Evolutionary conservation across 1,140 invertebrate genomes (phyloP).

Genomic region (Drosophila parvula): DNA sequence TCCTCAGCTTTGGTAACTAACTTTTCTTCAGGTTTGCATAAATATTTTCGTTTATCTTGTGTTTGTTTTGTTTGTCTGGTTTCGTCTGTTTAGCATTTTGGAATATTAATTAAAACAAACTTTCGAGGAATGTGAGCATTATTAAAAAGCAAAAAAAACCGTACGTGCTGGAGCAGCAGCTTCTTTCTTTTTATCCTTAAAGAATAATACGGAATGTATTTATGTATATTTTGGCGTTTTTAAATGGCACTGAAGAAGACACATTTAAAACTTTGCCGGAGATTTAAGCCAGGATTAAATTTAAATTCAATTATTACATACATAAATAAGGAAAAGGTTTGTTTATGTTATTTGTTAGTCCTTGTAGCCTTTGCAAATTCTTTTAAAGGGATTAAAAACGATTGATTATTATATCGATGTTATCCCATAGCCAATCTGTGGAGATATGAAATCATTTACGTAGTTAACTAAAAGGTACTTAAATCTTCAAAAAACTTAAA

Average conservation of each 20-base stretch:
- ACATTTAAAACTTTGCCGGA: background rate
- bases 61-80: conserved; percentile 43
- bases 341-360: background rate
- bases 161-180: background rate
- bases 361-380: background rate
- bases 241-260: background rate
- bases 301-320: too few species aligned
- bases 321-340: background rate
- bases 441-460: too few species aligned
- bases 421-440: too few species aligned
- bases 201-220: background rate
- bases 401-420: too few species aligned
- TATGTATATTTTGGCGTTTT: background rate
- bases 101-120: conserved; percentile 54
- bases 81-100: conserved; percentile 41
- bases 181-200: conserved; percentile 4
- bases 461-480: too few species aligned
- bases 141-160: conserved; percentile 18
- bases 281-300: background rate
- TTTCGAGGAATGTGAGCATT: conserved; percentile 37
- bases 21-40: conserved; percentile 36
- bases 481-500: background rate
- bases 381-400: too few species aligned
- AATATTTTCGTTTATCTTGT: conserved; percentile 32
- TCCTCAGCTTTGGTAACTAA: conserved; percentile 23